Percentiles rank a stretch among this genome's conserved stretches.
These are phyloP conservation scores for Neuroscelio doddi DNA, from an alignment of 2,888 invertebrate genomes.

Conservation along the genomic window DNA sequence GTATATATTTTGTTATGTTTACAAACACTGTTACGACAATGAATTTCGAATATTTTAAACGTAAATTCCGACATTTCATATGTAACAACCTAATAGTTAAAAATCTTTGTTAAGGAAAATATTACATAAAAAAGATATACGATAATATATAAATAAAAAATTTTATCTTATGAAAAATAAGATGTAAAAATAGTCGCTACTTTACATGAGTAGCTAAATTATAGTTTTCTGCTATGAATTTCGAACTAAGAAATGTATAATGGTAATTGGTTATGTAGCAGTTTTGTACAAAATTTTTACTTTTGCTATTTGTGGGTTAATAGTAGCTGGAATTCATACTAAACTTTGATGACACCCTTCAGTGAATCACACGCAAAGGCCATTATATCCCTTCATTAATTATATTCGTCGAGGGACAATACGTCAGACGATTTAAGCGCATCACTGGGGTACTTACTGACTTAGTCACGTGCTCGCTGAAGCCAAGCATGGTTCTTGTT, in stretches of 20 bases:
- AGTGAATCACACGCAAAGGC: slow-evolving; percentile 42
- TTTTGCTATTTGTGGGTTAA: slow-evolving; percentile 1
- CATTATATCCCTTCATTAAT: slow-evolving; percentile 60
- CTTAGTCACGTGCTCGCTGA: slow-evolving; percentile 22
- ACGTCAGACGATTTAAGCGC: slow-evolving; percentile 54
- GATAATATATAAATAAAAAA: too few relatives aligned
- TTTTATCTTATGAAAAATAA: too few relatives aligned
- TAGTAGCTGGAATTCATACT: slow-evolving; percentile 35
- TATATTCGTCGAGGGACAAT: slow-evolving; percentile 58
- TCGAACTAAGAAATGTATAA: not conserved
- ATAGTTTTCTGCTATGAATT: not conserved
- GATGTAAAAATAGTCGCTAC: not conserved
- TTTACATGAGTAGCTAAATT: not conserved
- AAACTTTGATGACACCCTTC: slow-evolving; percentile 47
- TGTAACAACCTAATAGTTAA: too few relatives aligned
- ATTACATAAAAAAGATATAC: too few relatives aligned
- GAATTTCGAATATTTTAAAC: too few relatives aligned
- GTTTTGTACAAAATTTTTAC: slow-evolving; percentile 6
- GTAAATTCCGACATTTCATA: too few relatives aligned
- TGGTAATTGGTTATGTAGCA: slow-evolving; percentile 1
- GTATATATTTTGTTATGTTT: too few relatives aligned
- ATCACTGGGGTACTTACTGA: slow-evolving; percentile 46
- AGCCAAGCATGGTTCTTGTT: slow-evolving; percentile 15
- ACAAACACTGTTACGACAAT: too few relatives aligned
- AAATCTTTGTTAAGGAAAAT: too few relatives aligned